phyloP scores from a whole-genome alignment of 2,797 vertebrate species.

The Pseudochirops cupreus region DNA sequence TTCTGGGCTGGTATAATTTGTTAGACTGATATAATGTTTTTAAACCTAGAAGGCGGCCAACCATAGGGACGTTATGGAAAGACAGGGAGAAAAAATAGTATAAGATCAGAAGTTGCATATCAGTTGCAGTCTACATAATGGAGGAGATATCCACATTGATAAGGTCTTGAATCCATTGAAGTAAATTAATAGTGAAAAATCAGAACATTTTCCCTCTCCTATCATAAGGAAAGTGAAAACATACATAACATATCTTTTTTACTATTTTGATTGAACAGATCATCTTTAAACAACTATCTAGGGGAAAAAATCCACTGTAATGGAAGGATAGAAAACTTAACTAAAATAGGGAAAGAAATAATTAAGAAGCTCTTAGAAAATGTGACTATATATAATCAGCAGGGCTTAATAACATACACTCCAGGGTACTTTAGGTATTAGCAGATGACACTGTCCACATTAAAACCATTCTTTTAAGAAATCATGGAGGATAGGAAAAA shows the following conservation, averaged over 20 bases:
- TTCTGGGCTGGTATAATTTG: not conserved
- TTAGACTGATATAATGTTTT: not conserved
- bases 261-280: not conserved
- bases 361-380: not conserved
- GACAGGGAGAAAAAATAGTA: not conserved
- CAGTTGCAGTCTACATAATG: not conserved
- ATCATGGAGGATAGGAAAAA: not conserved
- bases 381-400: rapidly evolving
- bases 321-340: not conserved
- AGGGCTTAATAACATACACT: too few relatives aligned
- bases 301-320: not conserved
- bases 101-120: not conserved
- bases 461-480: not conserved
- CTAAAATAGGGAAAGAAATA: not conserved
- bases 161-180: not conserved
- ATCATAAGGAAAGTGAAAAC: not conserved
- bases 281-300: not conserved
- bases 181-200: not conserved
- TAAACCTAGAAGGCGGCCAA: not conserved
- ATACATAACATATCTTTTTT: not conserved
- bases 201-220: not conserved
- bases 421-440: not conserved
- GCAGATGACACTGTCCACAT: rapidly evolving
- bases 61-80: not conserved
- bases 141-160: not conserved